These are phyloP conservation scores for Macrophya alboannulata DNA, from an alignment of 2,888 invertebrate species.

Conservation along the genomic window DNA sequence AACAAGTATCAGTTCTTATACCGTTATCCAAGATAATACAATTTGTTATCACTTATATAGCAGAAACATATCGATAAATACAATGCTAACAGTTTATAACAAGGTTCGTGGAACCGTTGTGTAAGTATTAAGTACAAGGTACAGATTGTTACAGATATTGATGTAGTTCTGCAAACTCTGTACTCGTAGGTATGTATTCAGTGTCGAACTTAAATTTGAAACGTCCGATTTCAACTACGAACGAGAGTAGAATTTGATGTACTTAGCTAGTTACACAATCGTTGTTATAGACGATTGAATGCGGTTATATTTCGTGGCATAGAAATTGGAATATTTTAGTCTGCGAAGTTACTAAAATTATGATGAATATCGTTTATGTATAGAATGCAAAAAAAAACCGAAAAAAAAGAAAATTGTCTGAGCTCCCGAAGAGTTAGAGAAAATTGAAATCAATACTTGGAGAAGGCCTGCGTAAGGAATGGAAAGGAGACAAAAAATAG, in stretches of 20 bases:
- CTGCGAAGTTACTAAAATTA: neutral
- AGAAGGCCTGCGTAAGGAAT: neutral
- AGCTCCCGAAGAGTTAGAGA: neutral
- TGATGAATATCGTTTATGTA: neutral
- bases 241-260: neutral
- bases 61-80: slow-evolving; percentile 28
- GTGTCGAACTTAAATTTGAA: slow-evolving; percentile 24
- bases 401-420: neutral
- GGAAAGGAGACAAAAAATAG: slow-evolving; percentile 4
- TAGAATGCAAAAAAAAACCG: neutral
- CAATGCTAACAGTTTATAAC: slow-evolving; percentile 30
- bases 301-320: neutral
- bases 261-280: neutral
- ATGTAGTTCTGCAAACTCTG: slow-evolving; percentile 1
- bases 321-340: neutral
- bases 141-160: slow-evolving; percentile 15
- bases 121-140: neutral
- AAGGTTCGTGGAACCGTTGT: slow-evolving; percentile 21
- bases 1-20: neutral
- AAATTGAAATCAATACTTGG: slow-evolving; percentile 3
- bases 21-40: neutral
- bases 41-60: neutral
- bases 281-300: neutral
- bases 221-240: slow-evolving; percentile 21
- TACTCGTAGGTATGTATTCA: neutral